phyloP scores from a whole-genome alignment of 2,888 invertebrate species.

The Falcaria lacertinaria region DNA sequence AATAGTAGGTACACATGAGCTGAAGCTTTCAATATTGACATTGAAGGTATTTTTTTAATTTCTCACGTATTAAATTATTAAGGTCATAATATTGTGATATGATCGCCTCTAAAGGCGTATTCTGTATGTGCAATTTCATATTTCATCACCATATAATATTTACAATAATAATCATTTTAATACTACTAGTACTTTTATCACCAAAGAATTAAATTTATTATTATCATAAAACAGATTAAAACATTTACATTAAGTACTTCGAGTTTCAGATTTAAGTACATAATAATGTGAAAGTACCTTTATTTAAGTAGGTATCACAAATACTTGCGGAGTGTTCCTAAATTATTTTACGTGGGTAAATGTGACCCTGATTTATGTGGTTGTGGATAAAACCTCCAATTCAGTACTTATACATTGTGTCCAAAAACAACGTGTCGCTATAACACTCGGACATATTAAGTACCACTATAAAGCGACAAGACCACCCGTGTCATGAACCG shows the following conservation, averaged over 20 bases:
- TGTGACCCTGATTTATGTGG: not conserved
- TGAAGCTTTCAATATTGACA: not conserved
- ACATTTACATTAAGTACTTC: too few relatives aligned
- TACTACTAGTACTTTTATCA: too few relatives aligned
- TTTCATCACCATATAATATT: too few relatives aligned
- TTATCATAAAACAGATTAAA: too few relatives aligned
- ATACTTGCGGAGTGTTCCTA: too few relatives aligned
- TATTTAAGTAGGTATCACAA: too few relatives aligned
- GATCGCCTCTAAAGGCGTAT: too few relatives aligned
- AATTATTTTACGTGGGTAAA: not conserved
- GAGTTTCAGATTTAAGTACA: too few relatives aligned
- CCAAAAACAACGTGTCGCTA: slow-evolving; percentile 37
- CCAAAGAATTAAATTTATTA: too few relatives aligned
- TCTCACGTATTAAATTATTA: not conserved
- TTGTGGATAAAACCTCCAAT: not conserved
- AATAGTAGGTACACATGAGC: not conserved
- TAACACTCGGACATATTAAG: slow-evolving; percentile 48
- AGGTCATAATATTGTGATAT: not conserved
- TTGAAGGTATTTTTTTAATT: not conserved
- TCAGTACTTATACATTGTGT: slow-evolving; percentile 32
- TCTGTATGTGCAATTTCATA: too few relatives aligned
- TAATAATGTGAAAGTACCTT: too few relatives aligned
- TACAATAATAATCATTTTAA: too few relatives aligned
- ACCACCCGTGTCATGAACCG: slow-evolving; percentile 36
- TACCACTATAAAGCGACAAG: slow-evolving; percentile 41